Evolutionary conservation across 2,888 invertebrate species (phyloP).

Genomic region (Limenitis camilla): DNA sequence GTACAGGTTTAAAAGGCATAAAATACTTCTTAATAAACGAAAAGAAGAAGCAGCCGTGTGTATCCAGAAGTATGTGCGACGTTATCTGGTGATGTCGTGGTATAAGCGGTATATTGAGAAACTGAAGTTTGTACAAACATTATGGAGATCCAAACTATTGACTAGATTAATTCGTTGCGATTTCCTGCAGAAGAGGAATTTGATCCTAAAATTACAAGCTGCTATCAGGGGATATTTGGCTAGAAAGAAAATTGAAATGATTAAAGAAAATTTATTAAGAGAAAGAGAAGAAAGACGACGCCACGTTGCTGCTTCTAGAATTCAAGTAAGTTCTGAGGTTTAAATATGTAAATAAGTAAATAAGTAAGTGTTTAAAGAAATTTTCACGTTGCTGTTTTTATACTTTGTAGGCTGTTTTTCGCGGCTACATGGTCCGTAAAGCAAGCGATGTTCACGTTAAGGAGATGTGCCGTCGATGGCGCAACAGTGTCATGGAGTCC

Average conservation of each 20-base stretch:
- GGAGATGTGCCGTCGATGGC: constrained; percentile 55
- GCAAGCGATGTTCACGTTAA: constrained; percentile 37
- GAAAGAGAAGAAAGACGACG: constrained; percentile 52
- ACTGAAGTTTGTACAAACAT: constrained; percentile 47
- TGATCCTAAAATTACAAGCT: constrained; percentile 56
- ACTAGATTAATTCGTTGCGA: constrained; percentile 51
- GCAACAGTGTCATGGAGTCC: constrained; percentile 50
- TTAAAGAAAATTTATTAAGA: constrained; percentile 56
- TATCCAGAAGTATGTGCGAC: constrained; percentile 51
- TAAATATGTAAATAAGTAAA: not conserved
- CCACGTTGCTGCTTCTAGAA: constrained; percentile 74
- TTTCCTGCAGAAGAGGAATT: constrained; percentile 43
- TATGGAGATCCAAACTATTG: constrained; percentile 56
- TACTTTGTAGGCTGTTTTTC: constrained; percentile 60
- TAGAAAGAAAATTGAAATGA: constrained; percentile 56
- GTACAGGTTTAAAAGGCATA: constrained; percentile 46
- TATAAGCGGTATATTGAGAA: constrained; percentile 41
- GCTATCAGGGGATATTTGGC: constrained; percentile 65
- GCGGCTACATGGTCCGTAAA: constrained; percentile 60
- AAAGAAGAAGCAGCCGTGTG: constrained; percentile 41
- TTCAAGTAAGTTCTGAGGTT: constrained; percentile 67
- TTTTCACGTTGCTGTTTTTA: not conserved
- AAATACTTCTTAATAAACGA: constrained; percentile 31
- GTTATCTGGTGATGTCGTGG: constrained; percentile 41
- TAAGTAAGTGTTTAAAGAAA: not conserved